phyloP scores from a whole-genome alignment of 2,888 invertebrate genomes.

The Oxytorus armatus region DNA sequence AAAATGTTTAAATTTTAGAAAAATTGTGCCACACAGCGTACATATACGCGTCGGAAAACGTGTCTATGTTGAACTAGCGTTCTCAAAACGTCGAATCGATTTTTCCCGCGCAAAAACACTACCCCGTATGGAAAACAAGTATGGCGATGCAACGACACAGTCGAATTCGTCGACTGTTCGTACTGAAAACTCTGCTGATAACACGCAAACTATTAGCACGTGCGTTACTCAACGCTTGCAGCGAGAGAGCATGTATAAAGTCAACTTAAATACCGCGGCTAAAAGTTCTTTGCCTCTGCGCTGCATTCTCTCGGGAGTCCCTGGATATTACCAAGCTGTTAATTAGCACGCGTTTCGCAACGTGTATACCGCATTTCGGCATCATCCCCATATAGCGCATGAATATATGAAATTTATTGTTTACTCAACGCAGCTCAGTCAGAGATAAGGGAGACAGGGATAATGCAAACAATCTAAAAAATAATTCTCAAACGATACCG shows the following conservation, averaged over 20 bases:
- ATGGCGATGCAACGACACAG: neutral
- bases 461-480: too few relatives aligned
- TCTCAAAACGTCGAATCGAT: slow-evolving; percentile 16
- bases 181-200: slow-evolving; percentile 31
- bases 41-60: too few relatives aligned
- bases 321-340: slow-evolving; percentile 5
- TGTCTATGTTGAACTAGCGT: too few relatives aligned
- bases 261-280: slow-evolving; percentile 14
- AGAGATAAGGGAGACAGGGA: too few relatives aligned
- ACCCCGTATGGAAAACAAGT: neutral
- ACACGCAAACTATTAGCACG: slow-evolving; percentile 59
- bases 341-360: slow-evolving; percentile 26
- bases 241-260: slow-evolving; percentile 4
- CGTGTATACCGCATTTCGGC: neutral
- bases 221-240: neutral
- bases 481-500: too few relatives aligned
- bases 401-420: too few relatives aligned
- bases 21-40: too few relatives aligned
- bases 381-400: neutral
- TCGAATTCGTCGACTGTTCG: slow-evolving; percentile 14
- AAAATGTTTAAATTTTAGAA: too few relatives aligned
- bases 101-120: neutral
- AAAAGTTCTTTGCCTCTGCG: slow-evolving; percentile 18
- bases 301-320: slow-evolving; percentile 11
- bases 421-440: neutral